Percentiles rank a stretch among this genome's conserved stretches.
Evolutionary conservation across 2,113 vertebrate genomes (phyloP).

Genomic region (Centropus unirufus): DNA sequence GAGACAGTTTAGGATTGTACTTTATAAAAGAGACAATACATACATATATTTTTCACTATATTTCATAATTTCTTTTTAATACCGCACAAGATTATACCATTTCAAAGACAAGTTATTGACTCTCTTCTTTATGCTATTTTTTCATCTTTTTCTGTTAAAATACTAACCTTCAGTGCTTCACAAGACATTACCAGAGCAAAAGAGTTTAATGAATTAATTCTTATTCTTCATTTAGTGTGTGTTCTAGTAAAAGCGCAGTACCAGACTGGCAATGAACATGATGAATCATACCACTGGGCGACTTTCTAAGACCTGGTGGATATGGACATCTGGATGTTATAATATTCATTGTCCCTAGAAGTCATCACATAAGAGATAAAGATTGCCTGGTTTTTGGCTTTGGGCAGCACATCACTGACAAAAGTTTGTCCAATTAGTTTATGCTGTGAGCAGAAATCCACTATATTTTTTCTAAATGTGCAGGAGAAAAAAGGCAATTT

Average conservation of each 20-base stretch:
- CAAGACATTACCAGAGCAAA: background rate
- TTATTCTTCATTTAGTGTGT: background rate
- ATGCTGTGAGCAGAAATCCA: constrained; percentile 25
- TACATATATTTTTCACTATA: background rate
- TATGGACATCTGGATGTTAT: constrained; percentile 8
- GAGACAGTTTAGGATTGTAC: background rate
- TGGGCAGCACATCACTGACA: constrained; percentile 13
- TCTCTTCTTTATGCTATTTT: background rate
- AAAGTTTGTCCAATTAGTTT: constrained; percentile 57
- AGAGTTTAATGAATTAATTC: background rate
- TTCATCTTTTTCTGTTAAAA: background rate
- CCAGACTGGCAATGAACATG: background rate
- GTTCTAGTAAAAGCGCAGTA: background rate
- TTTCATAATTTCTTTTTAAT: background rate
- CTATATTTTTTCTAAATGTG: constrained; percentile 14
- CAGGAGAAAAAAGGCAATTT: constrained; percentile 40
- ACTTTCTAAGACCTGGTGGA: background rate
- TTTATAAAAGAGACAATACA: background rate
- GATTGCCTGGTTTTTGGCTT: constrained; percentile 36
- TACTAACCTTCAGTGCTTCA: background rate
- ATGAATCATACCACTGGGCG: background rate
- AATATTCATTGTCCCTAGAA: constrained; percentile 33
- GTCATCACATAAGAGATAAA: background rate
- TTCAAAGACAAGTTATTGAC: background rate
- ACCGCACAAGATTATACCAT: background rate